These are phyloP conservation scores for Dicranocentrus wangi DNA, from an alignment of 2,888 invertebrate genomes.

Conservation along the genomic window DNA sequence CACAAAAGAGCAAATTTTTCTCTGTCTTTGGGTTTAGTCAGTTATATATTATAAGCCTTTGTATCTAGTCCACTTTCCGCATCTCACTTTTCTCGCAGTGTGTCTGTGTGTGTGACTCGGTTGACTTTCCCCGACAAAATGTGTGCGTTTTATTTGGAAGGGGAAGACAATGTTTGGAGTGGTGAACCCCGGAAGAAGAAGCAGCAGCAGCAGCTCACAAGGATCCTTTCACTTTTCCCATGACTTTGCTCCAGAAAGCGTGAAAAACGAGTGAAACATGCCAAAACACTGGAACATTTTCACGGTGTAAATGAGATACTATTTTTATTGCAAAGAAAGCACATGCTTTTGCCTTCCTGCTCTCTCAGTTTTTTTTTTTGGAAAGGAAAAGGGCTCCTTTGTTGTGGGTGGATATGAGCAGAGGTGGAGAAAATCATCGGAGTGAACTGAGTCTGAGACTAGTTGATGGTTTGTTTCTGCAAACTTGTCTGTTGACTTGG, in stretches of 20 bases:
- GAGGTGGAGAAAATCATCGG: constrained; percentile 54
- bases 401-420: constrained; percentile 2
- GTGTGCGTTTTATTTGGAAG: background rate
- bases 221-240: constrained; percentile 45
- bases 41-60: too few species aligned
- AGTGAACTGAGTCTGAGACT: constrained; percentile 61
- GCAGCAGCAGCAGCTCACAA: background rate
- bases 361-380: constrained; percentile 10
- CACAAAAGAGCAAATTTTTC: too few species aligned
- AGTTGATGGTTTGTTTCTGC: constrained; percentile 55
- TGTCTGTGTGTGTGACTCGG: constrained; percentile 9
- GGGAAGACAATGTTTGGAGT: background rate
- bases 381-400: background rate
- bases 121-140: too few species aligned
- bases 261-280: constrained; percentile 63
- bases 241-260: constrained; percentile 59
- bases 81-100: background rate
- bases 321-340: constrained; percentile 45
- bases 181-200: too few species aligned
- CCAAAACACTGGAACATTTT: constrained; percentile 62
- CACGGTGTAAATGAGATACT: constrained; percentile 59
- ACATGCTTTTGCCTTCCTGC: constrained; percentile 28
- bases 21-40: too few species aligned
- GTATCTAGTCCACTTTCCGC: too few species aligned
- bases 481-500: constrained; percentile 47